These are phyloP conservation scores for Drosophila auraria DNA, from an alignment of 1,140 invertebrate species.

Conservation along the genomic window DNA sequence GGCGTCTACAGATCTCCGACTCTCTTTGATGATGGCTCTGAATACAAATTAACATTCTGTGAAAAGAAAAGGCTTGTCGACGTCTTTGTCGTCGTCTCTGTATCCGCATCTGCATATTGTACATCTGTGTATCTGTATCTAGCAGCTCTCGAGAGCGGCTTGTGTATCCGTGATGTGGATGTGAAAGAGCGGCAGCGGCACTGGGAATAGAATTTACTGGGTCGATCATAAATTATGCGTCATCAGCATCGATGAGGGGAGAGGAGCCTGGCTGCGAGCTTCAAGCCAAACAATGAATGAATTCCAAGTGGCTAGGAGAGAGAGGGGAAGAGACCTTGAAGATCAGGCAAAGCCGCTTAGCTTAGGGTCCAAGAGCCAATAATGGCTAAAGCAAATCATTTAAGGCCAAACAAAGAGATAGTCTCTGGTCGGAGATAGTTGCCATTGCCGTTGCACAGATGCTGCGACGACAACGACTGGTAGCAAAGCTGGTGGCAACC, in stretches of 20 bases:
- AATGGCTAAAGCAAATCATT: slow-evolving; percentile 56
- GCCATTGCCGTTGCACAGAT: slow-evolving; percentile 6
- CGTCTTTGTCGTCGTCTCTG: slow-evolving; percentile 24
- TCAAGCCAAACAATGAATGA: slow-evolving; percentile 58
- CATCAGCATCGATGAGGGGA: slow-evolving; percentile 34
- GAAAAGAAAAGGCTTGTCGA: slow-evolving; percentile 51
- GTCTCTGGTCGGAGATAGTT: slow-evolving; percentile 22
- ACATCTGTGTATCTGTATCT: slow-evolving; percentile 19
- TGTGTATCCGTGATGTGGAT: slow-evolving; percentile 30
- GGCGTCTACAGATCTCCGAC: slow-evolving; percentile 6
- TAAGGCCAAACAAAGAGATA: slow-evolving; percentile 61
- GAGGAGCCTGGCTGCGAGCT: not conserved
- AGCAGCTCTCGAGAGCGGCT: slow-evolving; percentile 10
- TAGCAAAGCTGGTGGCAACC: slow-evolving; percentile 25
- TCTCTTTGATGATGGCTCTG: slow-evolving; percentile 40
- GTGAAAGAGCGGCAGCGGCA: slow-evolving; percentile 36
- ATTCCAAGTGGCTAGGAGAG: slow-evolving; percentile 40
- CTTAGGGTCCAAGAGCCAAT: slow-evolving; percentile 19
- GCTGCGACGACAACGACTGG: slow-evolving; percentile 17
- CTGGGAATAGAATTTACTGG: slow-evolving; percentile 62
- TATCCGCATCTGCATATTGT: slow-evolving; percentile 55
- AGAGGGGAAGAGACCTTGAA: slow-evolving; percentile 24
- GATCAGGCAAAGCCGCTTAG: slow-evolving; percentile 17
- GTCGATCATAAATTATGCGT: slow-evolving; percentile 64
- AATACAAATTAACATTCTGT: slow-evolving; percentile 72